These are phyloP conservation scores for Acrocyrtus sp. DNA, from an alignment of 2,888 invertebrate genomes.

Conservation along the genomic window DNA sequence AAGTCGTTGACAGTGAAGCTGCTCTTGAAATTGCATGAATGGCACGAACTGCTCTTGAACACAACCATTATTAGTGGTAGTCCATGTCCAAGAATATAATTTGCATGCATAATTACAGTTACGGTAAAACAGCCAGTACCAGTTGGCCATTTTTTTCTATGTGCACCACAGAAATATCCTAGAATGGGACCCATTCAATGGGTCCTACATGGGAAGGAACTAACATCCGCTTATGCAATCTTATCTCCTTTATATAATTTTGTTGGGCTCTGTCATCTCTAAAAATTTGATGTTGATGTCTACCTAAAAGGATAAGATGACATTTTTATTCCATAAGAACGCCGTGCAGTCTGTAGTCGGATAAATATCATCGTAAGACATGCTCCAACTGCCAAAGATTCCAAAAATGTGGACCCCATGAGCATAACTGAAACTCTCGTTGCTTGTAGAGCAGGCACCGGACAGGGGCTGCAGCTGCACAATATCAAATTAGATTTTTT, in stretches of 20 bases:
- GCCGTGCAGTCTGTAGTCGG: too few species aligned
- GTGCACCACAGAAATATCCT: too few species aligned
- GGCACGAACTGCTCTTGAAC: background rate
- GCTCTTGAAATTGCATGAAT: slow-evolving; percentile 2
- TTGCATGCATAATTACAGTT: background rate
- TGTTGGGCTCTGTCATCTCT: too few species aligned
- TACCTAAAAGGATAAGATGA: too few species aligned
- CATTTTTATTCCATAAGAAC: too few species aligned
- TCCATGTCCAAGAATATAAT: background rate
- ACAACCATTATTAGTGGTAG: background rate
- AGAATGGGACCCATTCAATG: too few species aligned
- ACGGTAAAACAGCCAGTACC: background rate
- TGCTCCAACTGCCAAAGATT: too few species aligned
- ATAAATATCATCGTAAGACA: too few species aligned
- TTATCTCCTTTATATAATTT: too few species aligned
- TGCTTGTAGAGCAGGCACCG: background rate
- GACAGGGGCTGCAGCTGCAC: background rate
- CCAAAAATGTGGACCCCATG: background rate
- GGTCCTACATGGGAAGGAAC: background rate
- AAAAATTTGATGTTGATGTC: too few species aligned
- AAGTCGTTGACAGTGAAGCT: slow-evolving; percentile 26
- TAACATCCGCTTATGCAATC: too few species aligned
- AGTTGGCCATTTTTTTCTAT: background rate
- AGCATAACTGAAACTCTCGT: background rate
- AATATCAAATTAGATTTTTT: background rate